These are phyloP conservation scores for Drosophila subpulchrella DNA, from an alignment of 1,140 invertebrate genomes.

Conservation along the genomic window DNA sequence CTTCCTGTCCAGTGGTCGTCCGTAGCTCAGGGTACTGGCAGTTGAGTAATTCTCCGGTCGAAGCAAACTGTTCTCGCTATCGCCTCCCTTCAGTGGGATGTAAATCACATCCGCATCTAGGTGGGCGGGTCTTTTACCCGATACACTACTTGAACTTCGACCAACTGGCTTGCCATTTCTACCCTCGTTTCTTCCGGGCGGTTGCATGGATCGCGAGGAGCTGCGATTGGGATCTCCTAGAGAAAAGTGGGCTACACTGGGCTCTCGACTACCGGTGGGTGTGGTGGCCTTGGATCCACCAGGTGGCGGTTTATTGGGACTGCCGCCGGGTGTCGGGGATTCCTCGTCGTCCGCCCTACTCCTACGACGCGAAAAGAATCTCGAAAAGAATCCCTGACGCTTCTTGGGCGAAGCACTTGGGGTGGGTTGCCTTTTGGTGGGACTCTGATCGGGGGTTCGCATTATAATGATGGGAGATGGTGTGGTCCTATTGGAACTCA, in stretches of 20 bases:
- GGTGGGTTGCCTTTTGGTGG: constrained; percentile 84
- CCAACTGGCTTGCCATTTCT: constrained; percentile 85
- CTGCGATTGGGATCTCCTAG: constrained; percentile 74
- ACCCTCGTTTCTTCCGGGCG: constrained; percentile 40
- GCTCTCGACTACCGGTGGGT: constrained; percentile 65
- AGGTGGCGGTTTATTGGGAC: constrained; percentile 19
- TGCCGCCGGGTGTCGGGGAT: constrained; percentile 3
- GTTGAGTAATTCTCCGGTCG: constrained; percentile 75
- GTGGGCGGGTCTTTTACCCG: constrained; percentile 85
- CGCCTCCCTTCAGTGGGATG: constrained; percentile 87
- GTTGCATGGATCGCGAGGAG: constrained; percentile 70
- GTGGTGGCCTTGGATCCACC: constrained; percentile 50
- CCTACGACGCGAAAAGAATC: constrained; percentile 86
- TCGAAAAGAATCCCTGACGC: constrained; percentile 88
- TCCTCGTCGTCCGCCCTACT: constrained; percentile 76
- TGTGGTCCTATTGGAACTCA: constrained; percentile 78
- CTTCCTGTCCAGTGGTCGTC: constrained; percentile 75
- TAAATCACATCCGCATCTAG: constrained; percentile 86
- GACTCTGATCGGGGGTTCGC: constrained; percentile 82
- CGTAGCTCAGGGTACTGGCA: constrained; percentile 75
- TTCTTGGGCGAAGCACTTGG: constrained; percentile 85
- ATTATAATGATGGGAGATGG: constrained; percentile 84
- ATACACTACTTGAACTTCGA: constrained; percentile 86
- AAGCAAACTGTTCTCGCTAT: constrained; percentile 67
- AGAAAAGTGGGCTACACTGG: constrained; percentile 67